A percentile compares a stretch with the other conserved stretches of the same genome.
Evolutionary conservation across 2,888 invertebrate species (phyloP).

Genomic region (Celastrina argiolus): DNA sequence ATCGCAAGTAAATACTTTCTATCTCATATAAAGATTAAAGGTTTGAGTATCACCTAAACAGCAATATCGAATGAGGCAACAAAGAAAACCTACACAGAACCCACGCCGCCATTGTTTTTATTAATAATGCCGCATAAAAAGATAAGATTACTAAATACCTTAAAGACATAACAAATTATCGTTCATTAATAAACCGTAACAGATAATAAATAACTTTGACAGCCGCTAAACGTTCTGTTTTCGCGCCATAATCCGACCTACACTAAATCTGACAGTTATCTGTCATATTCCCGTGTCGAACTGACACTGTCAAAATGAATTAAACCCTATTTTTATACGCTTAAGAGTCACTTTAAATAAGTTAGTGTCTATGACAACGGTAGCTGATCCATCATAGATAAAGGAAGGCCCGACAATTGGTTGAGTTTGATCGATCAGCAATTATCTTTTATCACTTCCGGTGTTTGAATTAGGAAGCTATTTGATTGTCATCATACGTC

Average conservation of each 20-base stretch:
- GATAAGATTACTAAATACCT: constrained; percentile 13
- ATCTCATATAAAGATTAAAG: not conserved
- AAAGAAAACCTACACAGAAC: not conserved
- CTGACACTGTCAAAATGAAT: constrained; percentile 4
- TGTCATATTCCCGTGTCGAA: constrained; percentile 30
- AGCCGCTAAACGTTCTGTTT: constrained; percentile 25
- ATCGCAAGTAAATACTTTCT: too few species aligned
- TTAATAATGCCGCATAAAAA: constrained; percentile 4
- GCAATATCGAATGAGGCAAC: constrained; percentile 1
- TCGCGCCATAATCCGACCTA: constrained; percentile 24
- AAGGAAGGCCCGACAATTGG: constrained; percentile 41
- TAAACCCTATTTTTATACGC: not conserved
- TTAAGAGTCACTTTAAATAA: not conserved
- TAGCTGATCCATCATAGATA: constrained; percentile 49
- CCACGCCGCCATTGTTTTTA: constrained; percentile 2
- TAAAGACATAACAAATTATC: constrained; percentile 14
- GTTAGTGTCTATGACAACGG: constrained; percentile 34
- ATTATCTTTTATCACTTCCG: constrained; percentile 28
- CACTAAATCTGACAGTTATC: constrained; percentile 29
- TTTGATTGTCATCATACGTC: constrained; percentile 15
- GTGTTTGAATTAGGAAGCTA: constrained; percentile 17
- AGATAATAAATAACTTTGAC: constrained; percentile 19
- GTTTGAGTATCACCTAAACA: not conserved
- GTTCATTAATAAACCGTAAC: constrained; percentile 15
- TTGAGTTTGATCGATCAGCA: constrained; percentile 45